Evolutionary conservation across 2,888 invertebrate genomes (phyloP), one percentile per base, ranked within the genome.

Genomic region (Dermolepida albohirtum): DNA sequence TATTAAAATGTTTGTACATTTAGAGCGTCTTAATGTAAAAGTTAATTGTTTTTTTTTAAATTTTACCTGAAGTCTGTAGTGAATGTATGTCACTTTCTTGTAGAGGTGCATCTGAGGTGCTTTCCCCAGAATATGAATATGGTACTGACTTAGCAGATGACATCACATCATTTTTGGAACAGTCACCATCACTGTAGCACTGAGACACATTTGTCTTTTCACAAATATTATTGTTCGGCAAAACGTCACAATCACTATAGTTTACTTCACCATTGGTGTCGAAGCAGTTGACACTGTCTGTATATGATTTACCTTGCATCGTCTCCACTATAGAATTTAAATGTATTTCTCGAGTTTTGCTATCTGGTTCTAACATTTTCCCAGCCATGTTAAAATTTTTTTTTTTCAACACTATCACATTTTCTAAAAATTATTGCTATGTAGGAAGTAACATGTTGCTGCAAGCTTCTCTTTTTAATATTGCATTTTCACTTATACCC

Each of bases 141-240:
- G 69, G 64, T 29, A 70, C 66, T 55, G 67, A 47, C 51, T 67
- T 70, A 7, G 27, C 43, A 16, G 64, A 64, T 10, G 62, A 66
- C 64, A 57, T 51, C 17, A 22, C 67, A 34, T 65, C 67, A 52
- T 62, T 68, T 47, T 69, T 68, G 43, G 64, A 63, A 29, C 69
- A 71, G 44, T 73, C 72, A 44, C 68, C 70, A 62, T 73, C 72
- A 64, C 72, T 70, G 57, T 73, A 73, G 67, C 73, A 73, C 66
- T 73, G 71, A 8, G 74, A 72, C 12, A 70, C 65, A 65, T 43
- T 50, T 14, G 49, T 62, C 65, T 76, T 74, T 64, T 79, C 78
- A 73, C 79, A 80, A 68, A 81, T 71, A 72, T 81, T 82, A 73
- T 82, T 83, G 71, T 82, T 82, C 5, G 82, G 81, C 65, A 80